A percentile compares a stretch with the other conserved stretches of the same genome.
Evolutionary conservation across 2,797 vertebrate species (phyloP).

Genomic region (Gallinago solitaria): DNA sequence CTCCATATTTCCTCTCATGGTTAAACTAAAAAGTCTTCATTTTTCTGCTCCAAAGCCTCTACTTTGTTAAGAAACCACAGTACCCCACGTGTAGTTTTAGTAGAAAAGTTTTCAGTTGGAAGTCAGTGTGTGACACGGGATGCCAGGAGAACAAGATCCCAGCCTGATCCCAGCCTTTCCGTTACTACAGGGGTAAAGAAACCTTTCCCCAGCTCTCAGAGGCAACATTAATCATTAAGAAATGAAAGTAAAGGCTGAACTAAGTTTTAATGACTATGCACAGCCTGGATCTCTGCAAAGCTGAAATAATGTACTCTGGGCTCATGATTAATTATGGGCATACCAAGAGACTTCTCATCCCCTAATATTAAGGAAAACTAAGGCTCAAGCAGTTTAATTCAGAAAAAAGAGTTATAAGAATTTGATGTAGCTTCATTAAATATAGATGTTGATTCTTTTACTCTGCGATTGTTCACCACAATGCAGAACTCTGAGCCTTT

Average conservation of each 20-base stretch:
- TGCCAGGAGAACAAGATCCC: background rate
- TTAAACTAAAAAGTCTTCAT: background rate
- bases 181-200: background rate
- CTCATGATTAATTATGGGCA: background rate
- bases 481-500: background rate
- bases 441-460: background rate
- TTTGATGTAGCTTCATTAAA: background rate
- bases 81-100: background rate
- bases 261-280: background rate
- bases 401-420: background rate
- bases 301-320: background rate
- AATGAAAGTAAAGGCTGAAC: slow-evolving; percentile 5
- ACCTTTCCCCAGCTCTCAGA: background rate
- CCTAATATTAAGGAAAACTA: background rate
- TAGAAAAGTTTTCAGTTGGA: background rate
- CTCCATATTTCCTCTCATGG: background rate
- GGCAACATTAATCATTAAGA: background rate
- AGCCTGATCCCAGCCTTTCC: background rate
- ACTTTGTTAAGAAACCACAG: background rate
- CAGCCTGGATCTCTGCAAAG: background rate
- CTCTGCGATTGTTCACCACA: background rate
- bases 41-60: background rate
- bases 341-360: rapidly evolving
- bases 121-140: background rate
- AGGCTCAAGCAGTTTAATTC: background rate